phyloP scores from a whole-genome alignment of 2,113 vertebrate genomes.

The Sakesphorus luctuosus region DNA sequence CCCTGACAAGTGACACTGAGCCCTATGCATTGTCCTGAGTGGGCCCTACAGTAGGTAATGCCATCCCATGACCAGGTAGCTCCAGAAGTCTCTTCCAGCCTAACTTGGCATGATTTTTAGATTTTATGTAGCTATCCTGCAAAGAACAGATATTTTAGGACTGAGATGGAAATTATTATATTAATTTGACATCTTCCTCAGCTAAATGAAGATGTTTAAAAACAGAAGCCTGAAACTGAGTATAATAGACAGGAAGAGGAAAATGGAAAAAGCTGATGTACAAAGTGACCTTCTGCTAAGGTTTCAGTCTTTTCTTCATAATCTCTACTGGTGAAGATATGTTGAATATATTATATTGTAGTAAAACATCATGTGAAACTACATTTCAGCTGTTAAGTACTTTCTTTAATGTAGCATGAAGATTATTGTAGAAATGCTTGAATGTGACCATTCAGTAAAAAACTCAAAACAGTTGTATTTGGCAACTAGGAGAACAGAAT shows the following conservation, averaged over 20 bases:
- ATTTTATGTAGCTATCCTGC: neutral
- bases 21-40: neutral
- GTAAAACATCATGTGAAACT: neutral
- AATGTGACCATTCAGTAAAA: slow-evolving; percentile 2
- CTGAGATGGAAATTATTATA: neutral
- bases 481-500: slow-evolving; percentile 29
- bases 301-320: neutral
- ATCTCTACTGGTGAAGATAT: neutral
- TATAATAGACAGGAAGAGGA: neutral
- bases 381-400: neutral
- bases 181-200: neutral
- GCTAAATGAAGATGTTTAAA: neutral
- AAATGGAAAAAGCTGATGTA: neutral
- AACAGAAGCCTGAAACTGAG: neutral
- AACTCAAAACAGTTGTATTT: slow-evolving; percentile 23
- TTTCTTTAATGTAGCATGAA: neutral
- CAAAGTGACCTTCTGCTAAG: neutral
- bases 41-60: neutral
- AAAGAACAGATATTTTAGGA: neutral
- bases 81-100: neutral
- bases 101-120: neutral
- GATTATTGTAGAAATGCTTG: neutral
- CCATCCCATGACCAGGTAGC: neutral
- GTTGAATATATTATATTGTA: neutral
- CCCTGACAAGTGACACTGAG: neutral